Percentiles rank a stretch among this genome's conserved stretches.
These are phyloP conservation scores for Sycophila sp. DNA, from an alignment of 1,140 invertebrate species.

Conservation along the genomic window DNA sequence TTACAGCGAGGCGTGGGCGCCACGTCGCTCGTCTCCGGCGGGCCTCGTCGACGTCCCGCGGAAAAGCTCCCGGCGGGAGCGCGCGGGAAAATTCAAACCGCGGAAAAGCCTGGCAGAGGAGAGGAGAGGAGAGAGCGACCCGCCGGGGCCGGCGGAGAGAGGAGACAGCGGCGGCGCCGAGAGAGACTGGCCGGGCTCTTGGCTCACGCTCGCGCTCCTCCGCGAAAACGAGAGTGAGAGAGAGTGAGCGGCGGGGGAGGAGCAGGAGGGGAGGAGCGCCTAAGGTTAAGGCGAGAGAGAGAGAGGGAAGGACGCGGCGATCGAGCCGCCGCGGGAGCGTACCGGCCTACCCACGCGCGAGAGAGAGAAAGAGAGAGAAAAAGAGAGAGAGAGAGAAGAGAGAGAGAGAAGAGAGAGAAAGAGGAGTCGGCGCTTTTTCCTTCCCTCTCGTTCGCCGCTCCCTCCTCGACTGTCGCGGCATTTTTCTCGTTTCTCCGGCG, in stretches of 20 bases:
- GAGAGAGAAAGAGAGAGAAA: slow-evolving; percentile 3
- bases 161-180: slow-evolving; percentile 27
- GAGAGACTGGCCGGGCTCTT: not conserved
- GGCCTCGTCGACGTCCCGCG: not conserved
- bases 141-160: slow-evolving; percentile 10
- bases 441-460: not conserved
- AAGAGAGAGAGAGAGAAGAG: slow-evolving; percentile 21
- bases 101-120: slow-evolving; percentile 7
- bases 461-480: not conserved
- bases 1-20: too few species aligned
- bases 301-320: not conserved
- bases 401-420: slow-evolving; percentile 37
- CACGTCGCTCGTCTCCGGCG: not conserved
- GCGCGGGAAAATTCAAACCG: slow-evolving; percentile 19
- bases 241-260: slow-evolving; percentile 12
- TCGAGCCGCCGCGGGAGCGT: not conserved
- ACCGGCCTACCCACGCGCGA: not conserved
- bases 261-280: slow-evolving; percentile 20
- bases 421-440: slow-evolving; percentile 11
- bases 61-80: not conserved
- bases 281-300: slow-evolving; percentile 34
- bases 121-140: not conserved
- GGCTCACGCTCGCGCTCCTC: slow-evolving; percentile 23
- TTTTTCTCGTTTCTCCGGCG: not conserved
- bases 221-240: slow-evolving; percentile 32